Evolutionary conservation across 2,113 vertebrate species (phyloP).

Genomic region (Gnathonemus echidnorhynchus): DNA sequence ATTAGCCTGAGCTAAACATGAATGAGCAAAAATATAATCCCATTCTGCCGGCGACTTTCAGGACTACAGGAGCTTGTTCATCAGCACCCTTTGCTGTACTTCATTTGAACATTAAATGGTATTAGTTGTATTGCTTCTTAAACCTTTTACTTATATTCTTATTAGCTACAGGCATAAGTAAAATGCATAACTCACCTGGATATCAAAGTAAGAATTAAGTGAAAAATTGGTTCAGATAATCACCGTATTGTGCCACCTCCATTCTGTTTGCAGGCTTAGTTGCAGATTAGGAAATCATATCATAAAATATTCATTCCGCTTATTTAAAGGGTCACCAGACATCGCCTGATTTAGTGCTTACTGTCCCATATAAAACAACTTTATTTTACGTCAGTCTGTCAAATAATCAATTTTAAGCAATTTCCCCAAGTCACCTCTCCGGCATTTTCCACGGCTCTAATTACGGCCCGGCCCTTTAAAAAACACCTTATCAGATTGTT

Average conservation of each 20-base stretch:
- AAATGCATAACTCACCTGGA: not conserved
- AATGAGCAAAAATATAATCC: not conserved
- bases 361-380: not conserved
- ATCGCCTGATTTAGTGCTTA: not conserved
- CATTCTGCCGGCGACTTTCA: not conserved
- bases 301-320: not conserved
- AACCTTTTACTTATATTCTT: not conserved
- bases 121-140: not conserved
- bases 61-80: not conserved
- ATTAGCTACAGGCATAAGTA: not conserved
- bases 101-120: not conserved
- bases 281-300: conserved; percentile 6
- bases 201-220: not conserved
- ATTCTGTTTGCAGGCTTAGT: not conserved
- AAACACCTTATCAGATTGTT: not conserved
- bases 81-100: not conserved
- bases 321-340: conserved; percentile 1
- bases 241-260: not conserved
- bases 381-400: not conserved
- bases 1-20: not conserved
- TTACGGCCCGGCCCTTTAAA: not conserved
- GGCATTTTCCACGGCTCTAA: not conserved
- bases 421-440: not conserved
- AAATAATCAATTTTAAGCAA: conserved; percentile 4
- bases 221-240: not conserved